Conservation (phyloP, 2,888 invertebrate species). For the Brachypterus glaber region DNA sequence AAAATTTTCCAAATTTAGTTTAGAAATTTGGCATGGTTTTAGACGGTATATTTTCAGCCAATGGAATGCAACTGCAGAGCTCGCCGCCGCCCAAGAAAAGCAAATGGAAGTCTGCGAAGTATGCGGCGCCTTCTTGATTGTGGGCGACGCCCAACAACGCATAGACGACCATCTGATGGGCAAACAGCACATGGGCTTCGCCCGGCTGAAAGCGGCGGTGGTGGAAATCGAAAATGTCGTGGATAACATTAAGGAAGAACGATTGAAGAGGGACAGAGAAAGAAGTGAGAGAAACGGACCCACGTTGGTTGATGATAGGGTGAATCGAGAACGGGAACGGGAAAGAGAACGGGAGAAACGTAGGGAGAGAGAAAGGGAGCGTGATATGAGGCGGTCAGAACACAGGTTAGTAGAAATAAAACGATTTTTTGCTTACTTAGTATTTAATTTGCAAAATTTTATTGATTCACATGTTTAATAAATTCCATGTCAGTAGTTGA, state of each 20-base stretch:
- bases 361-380: conserved; percentile 21
- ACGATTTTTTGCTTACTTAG: too few relatives aligned
- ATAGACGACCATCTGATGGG: conserved; percentile 98
- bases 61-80: conserved; percentile 69
- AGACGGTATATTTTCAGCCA: conserved; percentile 38
- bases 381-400: conserved; percentile 26
- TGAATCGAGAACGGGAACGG: conserved; percentile 23
- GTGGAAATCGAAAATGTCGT: conserved; percentile 47
- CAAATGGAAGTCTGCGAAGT: conserved; percentile 99
- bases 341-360: conserved; percentile 23
- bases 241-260: conserved; percentile 51
- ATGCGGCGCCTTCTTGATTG: conserved; percentile 97
- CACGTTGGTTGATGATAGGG: conserved; percentile 28
- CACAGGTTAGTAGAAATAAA: conserved; percentile 28
- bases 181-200: conserved; percentile 93
- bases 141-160: conserved; percentile 95
- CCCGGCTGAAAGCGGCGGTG: conserved; percentile 58
- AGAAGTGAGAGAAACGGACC: conserved; percentile 25
- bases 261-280: conserved; percentile 21
- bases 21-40: too few relatives aligned
- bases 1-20: neutral
- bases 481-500: too few relatives aligned
- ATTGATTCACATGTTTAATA: too few relatives aligned
- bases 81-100: conserved; percentile 85
- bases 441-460: too few relatives aligned